Percentiles rank a stretch among this genome's conserved stretches.
Conservation (phyloP, 2,113 vertebrate species). For the Copsychus sechellarum region DNA sequence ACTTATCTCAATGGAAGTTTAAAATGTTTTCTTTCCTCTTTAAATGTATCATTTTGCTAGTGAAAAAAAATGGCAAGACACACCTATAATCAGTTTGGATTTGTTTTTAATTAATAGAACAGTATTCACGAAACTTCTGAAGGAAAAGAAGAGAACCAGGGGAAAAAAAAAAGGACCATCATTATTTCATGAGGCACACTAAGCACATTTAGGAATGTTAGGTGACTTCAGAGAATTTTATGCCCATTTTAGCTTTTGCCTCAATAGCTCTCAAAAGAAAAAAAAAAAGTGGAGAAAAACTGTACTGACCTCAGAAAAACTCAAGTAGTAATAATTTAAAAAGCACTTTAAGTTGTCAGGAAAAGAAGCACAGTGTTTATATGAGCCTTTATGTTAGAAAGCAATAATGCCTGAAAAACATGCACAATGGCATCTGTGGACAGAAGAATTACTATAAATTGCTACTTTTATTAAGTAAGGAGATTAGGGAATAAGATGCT, state of each 20-base stretch:
- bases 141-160: neutral
- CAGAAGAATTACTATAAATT: neutral
- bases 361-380: constrained; percentile 13
- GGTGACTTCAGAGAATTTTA: neutral
- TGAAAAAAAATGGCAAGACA: neutral
- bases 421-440: neutral
- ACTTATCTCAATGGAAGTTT: neutral
- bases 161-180: neutral
- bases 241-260: neutral
- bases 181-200: neutral
- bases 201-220: neutral
- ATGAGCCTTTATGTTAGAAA: neutral
- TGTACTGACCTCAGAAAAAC: neutral
- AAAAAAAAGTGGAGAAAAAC: neutral
- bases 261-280: neutral
- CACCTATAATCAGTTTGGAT: neutral
- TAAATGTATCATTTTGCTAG: neutral
- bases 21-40: neutral
- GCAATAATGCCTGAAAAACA: neutral
- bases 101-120: neutral
- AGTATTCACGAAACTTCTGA: neutral
- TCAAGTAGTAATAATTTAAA: neutral
- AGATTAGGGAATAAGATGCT: neutral
- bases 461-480: neutral
- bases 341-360: neutral